Conservation (phyloP, 2,113 vertebrate species). For the Danio rerio region DNA sequence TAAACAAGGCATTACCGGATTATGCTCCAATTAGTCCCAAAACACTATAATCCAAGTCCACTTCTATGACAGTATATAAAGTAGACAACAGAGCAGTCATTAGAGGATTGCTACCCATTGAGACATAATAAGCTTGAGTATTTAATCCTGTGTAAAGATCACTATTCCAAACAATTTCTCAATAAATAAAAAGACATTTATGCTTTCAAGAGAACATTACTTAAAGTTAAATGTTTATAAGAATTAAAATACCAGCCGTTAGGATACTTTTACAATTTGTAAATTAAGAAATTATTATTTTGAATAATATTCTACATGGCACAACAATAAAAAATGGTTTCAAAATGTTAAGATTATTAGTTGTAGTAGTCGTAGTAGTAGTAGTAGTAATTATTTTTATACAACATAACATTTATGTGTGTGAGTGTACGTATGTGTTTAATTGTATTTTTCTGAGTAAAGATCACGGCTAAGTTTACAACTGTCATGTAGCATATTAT, state of each 20-base stretch:
- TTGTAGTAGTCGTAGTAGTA: too few relatives aligned
- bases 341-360: too few relatives aligned
- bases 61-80: constrained; percentile 13
- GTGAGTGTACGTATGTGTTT: too few relatives aligned
- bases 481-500: too few relatives aligned
- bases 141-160: constrained; percentile 22
- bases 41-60: constrained; percentile 24
- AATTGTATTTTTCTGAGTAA: too few relatives aligned
- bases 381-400: too few relatives aligned
- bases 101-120: constrained; percentile 13
- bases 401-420: too few relatives aligned
- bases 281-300: too few relatives aligned
- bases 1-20: constrained; percentile 41
- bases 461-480: too few relatives aligned
- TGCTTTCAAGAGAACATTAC: not conserved
- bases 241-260: not conserved
- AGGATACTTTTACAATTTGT: too few relatives aligned
- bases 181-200: not conserved
- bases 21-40: constrained; percentile 31
- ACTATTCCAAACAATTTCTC: not conserved
- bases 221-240: not conserved
- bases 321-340: too few relatives aligned
- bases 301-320: not conserved
- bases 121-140: not conserved
- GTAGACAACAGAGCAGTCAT: not conserved